A percentile compares a stretch with the other conserved stretches of the same genome.
These are phyloP conservation scores for Drosophila picticornis DNA, from an alignment of 2,888 invertebrate species.

Conservation along the genomic window DNA sequence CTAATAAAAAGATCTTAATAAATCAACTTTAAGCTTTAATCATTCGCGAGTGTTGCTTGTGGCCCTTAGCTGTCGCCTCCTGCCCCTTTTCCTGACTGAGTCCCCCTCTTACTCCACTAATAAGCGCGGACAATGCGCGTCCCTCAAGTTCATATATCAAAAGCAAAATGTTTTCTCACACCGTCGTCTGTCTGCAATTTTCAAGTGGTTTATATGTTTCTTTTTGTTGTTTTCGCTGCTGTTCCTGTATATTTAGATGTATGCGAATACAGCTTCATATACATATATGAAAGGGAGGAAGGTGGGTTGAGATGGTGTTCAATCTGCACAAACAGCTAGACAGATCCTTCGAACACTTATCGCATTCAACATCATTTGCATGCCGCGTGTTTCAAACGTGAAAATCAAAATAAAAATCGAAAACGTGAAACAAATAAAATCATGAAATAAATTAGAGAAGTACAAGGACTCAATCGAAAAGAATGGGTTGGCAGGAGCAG, in stretches of 20 bases:
- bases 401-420: constrained; percentile 19
- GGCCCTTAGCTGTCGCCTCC: neutral
- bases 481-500: neutral
- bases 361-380: constrained; percentile 79
- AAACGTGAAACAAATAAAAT: constrained; percentile 74
- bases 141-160: constrained; percentile 78
- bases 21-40: constrained; percentile 60
- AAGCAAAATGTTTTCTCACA: constrained; percentile 37
- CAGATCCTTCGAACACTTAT: constrained; percentile 79
- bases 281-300: neutral
- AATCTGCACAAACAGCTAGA: constrained; percentile 51
- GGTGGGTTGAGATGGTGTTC: neutral
- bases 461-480: constrained; percentile 47
- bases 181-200: constrained; percentile 68
- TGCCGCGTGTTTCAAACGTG: constrained; percentile 61
- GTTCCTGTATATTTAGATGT: constrained; percentile 10
- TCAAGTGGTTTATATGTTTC: constrained; percentile 58
- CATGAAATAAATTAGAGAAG: constrained; percentile 82
- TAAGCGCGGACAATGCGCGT: constrained; percentile 73
- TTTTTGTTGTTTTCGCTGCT: constrained; percentile 16
- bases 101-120: constrained; percentile 15
- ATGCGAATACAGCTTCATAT: constrained; percentile 5
- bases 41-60: constrained; percentile 23
- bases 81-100: neutral
- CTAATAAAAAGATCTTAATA: constrained; percentile 68